Percentiles rank a stretch among this genome's conserved stretches.
Conservation (phyloP, 2,888 invertebrate species). For the Lucinisca nassula region DNA sequence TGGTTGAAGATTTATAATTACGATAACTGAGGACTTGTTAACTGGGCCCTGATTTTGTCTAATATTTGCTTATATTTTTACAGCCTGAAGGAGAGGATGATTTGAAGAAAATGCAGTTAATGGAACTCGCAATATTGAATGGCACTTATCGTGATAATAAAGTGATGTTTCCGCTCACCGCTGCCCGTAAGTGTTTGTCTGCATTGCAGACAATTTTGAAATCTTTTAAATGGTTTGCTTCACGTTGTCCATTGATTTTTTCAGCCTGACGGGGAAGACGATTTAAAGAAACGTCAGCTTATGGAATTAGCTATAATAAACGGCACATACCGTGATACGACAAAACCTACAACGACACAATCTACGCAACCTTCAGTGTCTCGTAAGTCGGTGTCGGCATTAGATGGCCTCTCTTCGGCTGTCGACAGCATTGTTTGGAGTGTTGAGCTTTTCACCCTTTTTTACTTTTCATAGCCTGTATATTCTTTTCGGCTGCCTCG, state of each 20-base stretch:
- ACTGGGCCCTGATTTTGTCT: too few relatives aligned
- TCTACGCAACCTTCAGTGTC: constrained; percentile 76
- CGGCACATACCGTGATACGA: constrained; percentile 94
- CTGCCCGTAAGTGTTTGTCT: constrained; percentile 79
- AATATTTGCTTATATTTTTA: constrained; percentile 72
- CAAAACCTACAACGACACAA: constrained; percentile 81
- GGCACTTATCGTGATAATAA: constrained; percentile 97
- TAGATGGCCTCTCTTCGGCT: constrained; percentile 32
- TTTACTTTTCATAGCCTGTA: constrained; percentile 69
- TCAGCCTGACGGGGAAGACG: constrained; percentile 99
- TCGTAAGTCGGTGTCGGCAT: constrained; percentile 79
- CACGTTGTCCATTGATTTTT: constrained; percentile 64
- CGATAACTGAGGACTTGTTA: too few relatives aligned
- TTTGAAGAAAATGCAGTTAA: constrained; percentile 99
- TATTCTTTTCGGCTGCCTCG: constrained; percentile 57
- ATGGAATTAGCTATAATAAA: constrained; percentile 99
- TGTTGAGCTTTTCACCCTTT: constrained; percentile 72
- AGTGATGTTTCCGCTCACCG: constrained; percentile 74
- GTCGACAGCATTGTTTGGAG: constrained; percentile 59
- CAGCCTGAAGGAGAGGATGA: constrained; percentile 99
- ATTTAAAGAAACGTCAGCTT: constrained; percentile 99
- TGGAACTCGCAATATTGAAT: constrained; percentile 99
- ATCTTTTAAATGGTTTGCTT: background rate
- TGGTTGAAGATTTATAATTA: too few relatives aligned
- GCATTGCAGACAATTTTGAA: background rate